These are phyloP conservation scores for Eupithecia subumbrata DNA, from an alignment of 2,888 invertebrate species.

Conservation along the genomic window DNA sequence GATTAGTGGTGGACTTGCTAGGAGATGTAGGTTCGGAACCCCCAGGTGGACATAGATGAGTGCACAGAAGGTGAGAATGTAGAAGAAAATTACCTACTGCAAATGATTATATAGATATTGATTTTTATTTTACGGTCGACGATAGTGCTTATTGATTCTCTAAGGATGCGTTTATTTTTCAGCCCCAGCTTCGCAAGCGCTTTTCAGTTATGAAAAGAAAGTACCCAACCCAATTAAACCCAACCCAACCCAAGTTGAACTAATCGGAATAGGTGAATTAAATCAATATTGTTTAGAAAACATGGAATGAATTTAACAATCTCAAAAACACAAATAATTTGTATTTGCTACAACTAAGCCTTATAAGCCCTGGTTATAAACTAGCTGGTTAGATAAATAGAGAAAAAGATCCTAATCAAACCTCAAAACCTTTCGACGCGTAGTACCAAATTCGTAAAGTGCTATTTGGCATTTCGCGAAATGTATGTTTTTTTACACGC, in stretches of 20 bases:
- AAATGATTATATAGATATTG: neutral
- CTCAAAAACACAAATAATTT: no score
- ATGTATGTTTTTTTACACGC: no score
- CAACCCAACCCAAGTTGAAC: neutral
- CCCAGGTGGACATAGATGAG: slow-evolving; percentile 54
- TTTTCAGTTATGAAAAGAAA: neutral
- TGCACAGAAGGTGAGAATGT: slow-evolving; percentile 5
- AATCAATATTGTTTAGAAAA: no score
- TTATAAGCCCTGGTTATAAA: no score
- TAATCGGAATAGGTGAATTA: no score
- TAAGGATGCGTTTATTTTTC: neutral
- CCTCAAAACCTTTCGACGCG: no score
- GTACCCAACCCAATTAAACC: neutral
- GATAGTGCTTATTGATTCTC: neutral
- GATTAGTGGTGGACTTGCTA: slow-evolving; percentile 48
- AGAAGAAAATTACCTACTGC: neutral
- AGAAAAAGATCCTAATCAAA: no score
- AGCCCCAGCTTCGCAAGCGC: neutral
- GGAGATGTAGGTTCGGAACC: slow-evolving; percentile 55
- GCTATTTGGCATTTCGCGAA: no score
- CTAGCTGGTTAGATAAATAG: no score
- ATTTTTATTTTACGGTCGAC: neutral
- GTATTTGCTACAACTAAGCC: no score
- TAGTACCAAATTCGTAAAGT: no score
- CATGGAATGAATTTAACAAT: no score